Conservation (phyloP, 2,888 invertebrate genomes). For the Yponomeuta evonymella region DNA sequence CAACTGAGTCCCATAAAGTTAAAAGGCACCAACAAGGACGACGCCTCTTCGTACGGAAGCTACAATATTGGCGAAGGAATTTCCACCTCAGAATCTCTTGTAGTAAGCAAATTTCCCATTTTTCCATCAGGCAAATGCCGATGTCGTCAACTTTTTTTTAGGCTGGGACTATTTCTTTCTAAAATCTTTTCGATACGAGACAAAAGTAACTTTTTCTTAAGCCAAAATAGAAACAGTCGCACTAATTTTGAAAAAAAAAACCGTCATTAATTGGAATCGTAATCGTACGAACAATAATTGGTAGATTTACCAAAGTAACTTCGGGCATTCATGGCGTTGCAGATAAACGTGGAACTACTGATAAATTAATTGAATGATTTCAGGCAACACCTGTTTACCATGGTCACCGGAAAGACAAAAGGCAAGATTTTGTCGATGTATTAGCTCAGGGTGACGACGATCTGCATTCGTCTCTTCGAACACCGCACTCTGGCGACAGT, state of each 20-base stretch:
- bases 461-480: background rate
- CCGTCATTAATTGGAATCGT: no score
- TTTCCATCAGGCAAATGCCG: background rate
- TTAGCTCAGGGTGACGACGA: background rate
- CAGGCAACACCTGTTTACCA: background rate
- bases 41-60: background rate
- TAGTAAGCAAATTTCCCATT: background rate
- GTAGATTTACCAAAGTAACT: no score
- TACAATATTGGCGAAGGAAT: background rate
- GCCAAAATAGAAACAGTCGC: no score
- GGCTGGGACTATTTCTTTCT: no score
- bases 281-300: no score
- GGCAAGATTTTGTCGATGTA: background rate
- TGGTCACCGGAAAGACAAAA: background rate
- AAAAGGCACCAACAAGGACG: background rate
- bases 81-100: background rate
- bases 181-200: no score
- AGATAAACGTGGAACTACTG: no score
- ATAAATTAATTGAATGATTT: background rate
- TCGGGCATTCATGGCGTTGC: no score
- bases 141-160: no score
- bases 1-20: background rate
- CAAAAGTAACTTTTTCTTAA: no score
- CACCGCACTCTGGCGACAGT: background rate
- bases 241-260: no score